Base-by-base conservation (phyloP, 2,797 vertebrate species). In the Dendrocincla tyrannina region DNA sequence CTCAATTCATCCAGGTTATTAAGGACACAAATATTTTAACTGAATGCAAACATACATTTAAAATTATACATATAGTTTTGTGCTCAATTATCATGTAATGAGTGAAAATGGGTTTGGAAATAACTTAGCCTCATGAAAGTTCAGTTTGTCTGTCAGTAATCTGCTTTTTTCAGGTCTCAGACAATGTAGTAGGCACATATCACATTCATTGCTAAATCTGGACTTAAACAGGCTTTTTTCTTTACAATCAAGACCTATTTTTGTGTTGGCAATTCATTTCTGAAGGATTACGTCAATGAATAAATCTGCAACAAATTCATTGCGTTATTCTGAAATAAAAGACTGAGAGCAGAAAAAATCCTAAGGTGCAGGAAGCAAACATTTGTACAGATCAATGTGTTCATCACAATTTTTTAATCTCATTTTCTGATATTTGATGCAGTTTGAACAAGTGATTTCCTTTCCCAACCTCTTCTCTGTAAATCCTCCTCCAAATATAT, bases 381-480 rank as follows among this genome's bases (percentile, higher is more conserved):
- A 41, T 69, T 72, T 62, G 20, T 68, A 39, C 14, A 84, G 23
- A 76, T 17, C n/a, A 68, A 89, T 23, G 17, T 17, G 4, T 23
- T 85, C 5, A 4, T 35, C 24, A 67, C 23, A 33, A 27, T 13
- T 63, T 58, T 79, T 67, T 8, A 70, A 58, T 81, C 46, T 78
- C 35, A 52, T 82, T 95, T 95, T 94, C 60, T 93, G 58, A 76
- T 86, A 85, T 90, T 69, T 78, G 39, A 87, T 52, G 41, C 32
- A 24, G 7, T 55, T 83, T 74, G 60, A 96, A 76, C n/a, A 70
- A 53, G 14, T 73, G 4, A 66, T 85, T 76, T 84, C 28, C 28
- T 89, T 85, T 41, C 35, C 37, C 42, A 81, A 22, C 55, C 87
- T 70, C 44, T 91, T 69, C 58, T 94, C 59, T 91, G 44, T 63